Base-by-base conservation (phyloP, 2,888 invertebrate genomes). In the Watsonalla binaria region DNA sequence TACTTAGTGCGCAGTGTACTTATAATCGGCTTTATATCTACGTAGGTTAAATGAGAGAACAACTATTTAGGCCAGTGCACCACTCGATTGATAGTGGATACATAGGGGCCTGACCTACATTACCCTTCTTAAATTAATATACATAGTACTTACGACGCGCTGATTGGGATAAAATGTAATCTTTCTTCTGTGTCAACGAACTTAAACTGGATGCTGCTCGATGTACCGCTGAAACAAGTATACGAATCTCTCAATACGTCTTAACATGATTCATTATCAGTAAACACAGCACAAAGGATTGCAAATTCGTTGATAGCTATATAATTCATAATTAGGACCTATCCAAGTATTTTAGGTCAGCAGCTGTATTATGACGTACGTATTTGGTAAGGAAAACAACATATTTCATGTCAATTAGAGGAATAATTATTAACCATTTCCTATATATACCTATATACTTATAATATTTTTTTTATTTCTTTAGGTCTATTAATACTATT, bases 131-230 rank as follows among this genome's bases (percentile, higher is more conserved):
- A 35, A 37, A 49, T 49, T 49, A 49, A 15, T 49, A 49, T 62
- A 67, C 70, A 64, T 74, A 69, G 72, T 78, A 81, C 81, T 83
- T 81, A 78, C 82, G 76, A 61, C 78, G 78, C 54, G 70, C 62
- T 53, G 74, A 67, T 58, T 76, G 76, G 42, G 73, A 63, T 33
- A 66, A 61, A 46, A 74, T 71, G 56, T 76, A 75, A 63, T 81
- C 80, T 69, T 72, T 80, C 63, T 81, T 84, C 55, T 79, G 82
- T 49, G 80, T 78, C 52, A 85, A 63, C 8, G 83, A 82, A 62
- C 86, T 84, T 52, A 84, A 65, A 55, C 84, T 84, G 49, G 86
- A 86, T 8, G 84, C 81, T 8, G 82, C 84, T 57, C 86, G 75
- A 56, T 86, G 85, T 56, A 86, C 86, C 57, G 86, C 86, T 86